Conservation (phyloP, 2,797 vertebrate genomes). For the Ptychobarbus kaznakovi region DNA sequence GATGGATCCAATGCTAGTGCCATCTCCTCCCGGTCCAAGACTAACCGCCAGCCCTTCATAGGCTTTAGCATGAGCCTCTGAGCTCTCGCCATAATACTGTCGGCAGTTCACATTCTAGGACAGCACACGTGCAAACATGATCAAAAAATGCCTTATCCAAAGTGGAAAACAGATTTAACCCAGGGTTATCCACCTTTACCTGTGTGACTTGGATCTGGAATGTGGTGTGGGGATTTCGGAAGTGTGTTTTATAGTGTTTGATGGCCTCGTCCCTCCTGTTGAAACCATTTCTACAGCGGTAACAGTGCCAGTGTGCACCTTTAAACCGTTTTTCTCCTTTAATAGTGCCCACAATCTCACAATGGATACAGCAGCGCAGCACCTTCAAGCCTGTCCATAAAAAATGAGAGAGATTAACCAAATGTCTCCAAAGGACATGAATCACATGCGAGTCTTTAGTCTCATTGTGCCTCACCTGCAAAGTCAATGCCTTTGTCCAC, state of each 20-base stretch:
- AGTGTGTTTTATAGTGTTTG: slow-evolving; percentile 73
- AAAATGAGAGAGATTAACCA: not conserved
- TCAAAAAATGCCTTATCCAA: not conserved
- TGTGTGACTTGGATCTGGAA: slow-evolving; percentile 72
- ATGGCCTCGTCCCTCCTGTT: slow-evolving; percentile 70
- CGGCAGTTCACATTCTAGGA: slow-evolving; percentile 69
- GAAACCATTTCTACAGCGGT: slow-evolving; percentile 71
- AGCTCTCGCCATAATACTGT: slow-evolving; percentile 68
- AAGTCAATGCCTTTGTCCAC: slow-evolving; percentile 68
- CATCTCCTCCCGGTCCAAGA: slow-evolving; percentile 54
- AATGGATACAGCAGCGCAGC: slow-evolving; percentile 70
- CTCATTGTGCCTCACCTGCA: slow-evolving; percentile 56
- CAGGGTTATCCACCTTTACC: slow-evolving; percentile 46
- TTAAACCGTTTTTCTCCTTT: slow-evolving; percentile 73
- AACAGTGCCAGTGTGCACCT: slow-evolving; percentile 73
- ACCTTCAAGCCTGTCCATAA: slow-evolving; percentile 66
- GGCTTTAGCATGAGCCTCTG: slow-evolving; percentile 67
- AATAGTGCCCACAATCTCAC: slow-evolving; percentile 72
- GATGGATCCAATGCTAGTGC: slow-evolving; percentile 55
- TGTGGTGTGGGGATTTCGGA: slow-evolving; percentile 71
- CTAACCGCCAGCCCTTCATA: slow-evolving; percentile 64
- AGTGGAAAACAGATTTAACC: not conserved
- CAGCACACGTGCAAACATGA: not conserved
- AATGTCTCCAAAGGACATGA: not conserved
- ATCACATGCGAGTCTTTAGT: not conserved